These are phyloP conservation scores for Shinisaurus crocodilurus DNA, from an alignment of 2,113 vertebrate genomes.

Conservation along the genomic window DNA sequence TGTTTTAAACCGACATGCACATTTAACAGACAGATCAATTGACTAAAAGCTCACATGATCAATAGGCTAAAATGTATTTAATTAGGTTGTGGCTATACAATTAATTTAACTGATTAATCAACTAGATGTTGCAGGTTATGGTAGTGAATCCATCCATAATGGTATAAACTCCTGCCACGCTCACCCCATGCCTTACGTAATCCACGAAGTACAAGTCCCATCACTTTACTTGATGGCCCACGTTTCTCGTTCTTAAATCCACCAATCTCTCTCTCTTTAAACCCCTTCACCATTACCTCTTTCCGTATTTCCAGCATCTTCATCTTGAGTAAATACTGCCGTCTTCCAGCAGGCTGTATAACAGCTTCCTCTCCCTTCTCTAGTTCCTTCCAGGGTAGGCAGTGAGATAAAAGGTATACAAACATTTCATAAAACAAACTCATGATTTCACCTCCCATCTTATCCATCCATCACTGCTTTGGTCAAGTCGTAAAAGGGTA, in stretches of 20 bases:
- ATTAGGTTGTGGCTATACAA: not conserved
- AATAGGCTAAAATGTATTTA: not conserved
- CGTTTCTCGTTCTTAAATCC: fast-evolving
- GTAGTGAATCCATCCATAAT: not conserved
- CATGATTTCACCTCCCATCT: too few species aligned
- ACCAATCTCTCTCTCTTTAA: not conserved
- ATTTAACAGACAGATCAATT: not conserved
- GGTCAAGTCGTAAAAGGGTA: not conserved
- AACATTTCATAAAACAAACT: slow-evolving; percentile 22
- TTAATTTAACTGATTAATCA: not conserved
- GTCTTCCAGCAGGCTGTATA: slow-evolving; percentile 59
- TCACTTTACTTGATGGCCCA: not conserved
- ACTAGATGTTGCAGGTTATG: not conserved
- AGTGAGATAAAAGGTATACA: slow-evolving; percentile 6
- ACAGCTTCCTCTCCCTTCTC: slow-evolving; percentile 62
- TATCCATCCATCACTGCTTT: not conserved
- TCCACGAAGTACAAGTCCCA: not conserved
- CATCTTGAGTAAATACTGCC: slow-evolving; percentile 82
- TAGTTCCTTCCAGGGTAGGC: slow-evolving; percentile 49
- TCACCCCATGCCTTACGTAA: not conserved
- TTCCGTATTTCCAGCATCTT: slow-evolving; percentile 76
- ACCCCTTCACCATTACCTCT: slow-evolving; percentile 66
- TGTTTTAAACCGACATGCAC: not conserved
- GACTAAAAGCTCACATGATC: not conserved
- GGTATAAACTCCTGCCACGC: not conserved